A percentile compares a stretch with the other conserved stretches of the same genome.
Evolutionary conservation across 1,140 invertebrate species (phyloP).

Genomic region (Drosophila sproati): DNA sequence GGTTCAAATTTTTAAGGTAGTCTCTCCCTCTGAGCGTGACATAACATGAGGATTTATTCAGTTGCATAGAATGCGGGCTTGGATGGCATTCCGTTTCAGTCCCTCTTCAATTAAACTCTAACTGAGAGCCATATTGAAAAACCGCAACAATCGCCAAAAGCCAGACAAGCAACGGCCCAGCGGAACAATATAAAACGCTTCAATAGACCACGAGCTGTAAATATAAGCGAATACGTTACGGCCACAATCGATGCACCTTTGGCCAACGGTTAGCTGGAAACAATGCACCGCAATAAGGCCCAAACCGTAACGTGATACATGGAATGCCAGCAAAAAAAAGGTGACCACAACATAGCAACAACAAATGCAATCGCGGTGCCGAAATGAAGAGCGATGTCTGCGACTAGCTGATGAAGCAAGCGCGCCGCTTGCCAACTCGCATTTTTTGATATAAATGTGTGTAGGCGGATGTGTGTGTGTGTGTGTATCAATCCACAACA

Average conservation of each 20-base stretch:
- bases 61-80: neutral
- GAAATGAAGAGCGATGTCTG: constrained; percentile 52
- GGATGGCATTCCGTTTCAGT: neutral
- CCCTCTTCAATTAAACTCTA: constrained; percentile 21
- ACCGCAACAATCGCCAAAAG: constrained; percentile 18
- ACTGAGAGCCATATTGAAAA: constrained; percentile 33
- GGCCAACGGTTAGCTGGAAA: constrained; percentile 47
- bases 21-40: neutral
- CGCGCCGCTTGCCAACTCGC: constrained; percentile 22
- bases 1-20: neutral
- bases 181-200: constrained; percentile 53
- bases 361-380: constrained; percentile 32
- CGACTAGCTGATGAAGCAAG: constrained; percentile 30
- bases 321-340: constrained; percentile 7
- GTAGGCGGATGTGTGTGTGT: neutral
- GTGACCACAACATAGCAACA: constrained; percentile 2
- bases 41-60: constrained; percentile 20
- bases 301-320: constrained; percentile 38
- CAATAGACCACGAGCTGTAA: constrained; percentile 51
- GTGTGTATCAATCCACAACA: neutral
- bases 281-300: constrained; percentile 59
- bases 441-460: constrained; percentile 6
- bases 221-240: constrained; percentile 60
- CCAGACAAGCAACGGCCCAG: constrained; percentile 30
- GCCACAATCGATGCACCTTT: constrained; percentile 58